Evolutionary conservation across 2,888 invertebrate species (phyloP), one percentile per base, ranked within the genome.

Genomic region (Caenorhabditis sp.): DNA sequence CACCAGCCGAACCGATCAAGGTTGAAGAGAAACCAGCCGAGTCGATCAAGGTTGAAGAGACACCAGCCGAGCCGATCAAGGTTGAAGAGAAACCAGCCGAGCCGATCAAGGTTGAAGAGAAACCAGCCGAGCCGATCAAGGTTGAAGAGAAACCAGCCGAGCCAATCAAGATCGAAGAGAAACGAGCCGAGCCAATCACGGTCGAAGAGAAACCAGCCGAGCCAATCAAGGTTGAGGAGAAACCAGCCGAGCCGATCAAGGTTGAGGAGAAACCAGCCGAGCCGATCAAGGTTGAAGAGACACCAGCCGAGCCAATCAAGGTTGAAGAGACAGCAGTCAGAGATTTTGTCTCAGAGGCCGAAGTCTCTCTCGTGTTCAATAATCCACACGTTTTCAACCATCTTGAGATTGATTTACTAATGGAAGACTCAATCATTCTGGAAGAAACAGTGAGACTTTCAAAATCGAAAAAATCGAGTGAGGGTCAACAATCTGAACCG

Each of bases 81-180:
- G 51, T 23, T 54, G 21, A 19, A 54, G 54, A 21, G 23, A 21
- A 54, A 58, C 58, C 58, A 58, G 58, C 4, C 2, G 31, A 36
- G n/a, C 58, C 58, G n/a, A n/a, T n/a, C 8, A 27, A 10, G 17
- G 50, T 31, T 50, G 59, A 59, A 19, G 23, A 59, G 23, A 17
- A 31, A 37, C 37, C 37, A 36, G 51, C 23, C 17, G 50, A 76
- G 24, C 43, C 59, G 21, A 19, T 27, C 3, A 14, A 12, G 12
- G 50, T 49, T 24, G 63, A 23, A 58, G 62, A 1, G 55, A 53
- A 43, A 58, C 64, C 53, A 61, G 67, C 12, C 36, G 59, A 43
- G 61, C 37, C 51, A n/a, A n/a, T n/a, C 24, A 36, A 37, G 55
- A 62, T 51, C 51, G 31, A 26, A 19, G n/a, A 66, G 24, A 31